Base-by-base conservation (phyloP, 2,797 vertebrate genomes). In the Manis javanica region DNA sequence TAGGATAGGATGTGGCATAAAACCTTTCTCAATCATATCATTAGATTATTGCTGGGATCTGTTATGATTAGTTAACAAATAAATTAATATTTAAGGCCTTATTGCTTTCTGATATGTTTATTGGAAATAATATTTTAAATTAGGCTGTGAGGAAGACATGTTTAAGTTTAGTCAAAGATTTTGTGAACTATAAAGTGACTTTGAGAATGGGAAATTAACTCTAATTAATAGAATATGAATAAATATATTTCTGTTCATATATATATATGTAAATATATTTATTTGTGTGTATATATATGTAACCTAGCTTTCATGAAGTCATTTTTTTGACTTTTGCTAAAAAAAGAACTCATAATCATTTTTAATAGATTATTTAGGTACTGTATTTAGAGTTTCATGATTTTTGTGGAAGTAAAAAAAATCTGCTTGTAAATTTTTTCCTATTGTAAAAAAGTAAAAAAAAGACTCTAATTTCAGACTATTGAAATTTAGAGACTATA, bases 181-280 rank as follows among this genome's bases (percentile, higher is more conserved):
- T 94, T 96, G 14, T 81, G 64, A 95, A 89, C 78, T 94, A 4
- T 94, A 55, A 71, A 92, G 37, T 90, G 51, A 86, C 51, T 79
- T 96, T 94, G 68, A 95, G 91, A 90, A 94, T 72, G 39, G 37
- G 55, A 66, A 96, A 85, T 75, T 82, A 96, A 96, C 53, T 94
- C 1, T 42, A 78, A 0, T 96, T 68, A 78, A 74, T 72, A 61
- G 59, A 87, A 81, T 89, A 21, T 31, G 61, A 85, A 92, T 66
- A 87, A 89, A 59, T 71, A 51, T 84, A 51, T 83, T 68, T 87
- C n/a, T 71, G 3, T 39, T 1, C 64, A 13, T 29, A 31, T 84
- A 3, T 72, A 29, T 59, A 1, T 78, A 46, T 46, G 46, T 46
- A 46, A 46, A 46, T 46, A 46, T 46, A 46, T 46, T 11, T 46